phyloP scores from a whole-genome alignment of 2,797 vertebrate species.

The Gadopsis marmoratus region DNA sequence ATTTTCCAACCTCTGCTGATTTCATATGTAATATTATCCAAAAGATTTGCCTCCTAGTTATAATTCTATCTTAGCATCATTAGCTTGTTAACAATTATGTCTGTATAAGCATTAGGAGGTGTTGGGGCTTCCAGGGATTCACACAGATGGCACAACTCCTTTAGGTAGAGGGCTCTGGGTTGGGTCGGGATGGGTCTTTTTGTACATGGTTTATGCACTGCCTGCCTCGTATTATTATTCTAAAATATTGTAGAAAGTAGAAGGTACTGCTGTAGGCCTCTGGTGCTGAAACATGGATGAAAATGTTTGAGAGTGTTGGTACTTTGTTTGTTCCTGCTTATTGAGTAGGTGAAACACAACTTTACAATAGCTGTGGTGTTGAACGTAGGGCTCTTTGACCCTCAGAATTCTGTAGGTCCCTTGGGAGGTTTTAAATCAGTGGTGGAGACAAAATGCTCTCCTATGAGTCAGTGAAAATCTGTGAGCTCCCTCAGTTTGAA shows the following conservation, averaged over 20 bases:
- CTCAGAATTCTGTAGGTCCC: not conserved
- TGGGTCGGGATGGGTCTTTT: constrained; percentile 76
- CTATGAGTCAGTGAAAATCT: constrained; percentile 17
- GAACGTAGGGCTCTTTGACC: not conserved
- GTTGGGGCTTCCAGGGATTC: constrained; percentile 60
- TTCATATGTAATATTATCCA: constrained; percentile 42
- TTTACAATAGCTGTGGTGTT: constrained; percentile 29
- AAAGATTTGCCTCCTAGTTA: constrained; percentile 42
- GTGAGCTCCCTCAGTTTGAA: not conserved
- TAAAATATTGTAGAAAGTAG: constrained; percentile 86
- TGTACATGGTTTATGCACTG: constrained; percentile 91
- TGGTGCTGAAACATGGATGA: constrained; percentile 83
- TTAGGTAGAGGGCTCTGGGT: constrained; percentile 67
- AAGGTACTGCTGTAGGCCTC: constrained; percentile 83
- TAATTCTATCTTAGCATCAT: constrained; percentile 47
- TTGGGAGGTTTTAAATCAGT: constrained; percentile 8
- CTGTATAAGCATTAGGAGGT: constrained; percentile 51
- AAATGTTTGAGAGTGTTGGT: constrained; percentile 26
- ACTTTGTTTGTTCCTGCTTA: constrained; percentile 4
- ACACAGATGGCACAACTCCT: constrained; percentile 63
- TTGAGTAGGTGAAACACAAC: constrained; percentile 20
- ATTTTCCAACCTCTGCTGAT: constrained; percentile 47
- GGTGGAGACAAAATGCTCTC: not conserved
- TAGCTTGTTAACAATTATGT: constrained; percentile 54
- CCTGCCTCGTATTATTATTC: constrained; percentile 88